These are phyloP conservation scores for Trichomalopsis sarcophagae DNA, from an alignment of 1,140 invertebrate genomes.

Conservation along the genomic window DNA sequence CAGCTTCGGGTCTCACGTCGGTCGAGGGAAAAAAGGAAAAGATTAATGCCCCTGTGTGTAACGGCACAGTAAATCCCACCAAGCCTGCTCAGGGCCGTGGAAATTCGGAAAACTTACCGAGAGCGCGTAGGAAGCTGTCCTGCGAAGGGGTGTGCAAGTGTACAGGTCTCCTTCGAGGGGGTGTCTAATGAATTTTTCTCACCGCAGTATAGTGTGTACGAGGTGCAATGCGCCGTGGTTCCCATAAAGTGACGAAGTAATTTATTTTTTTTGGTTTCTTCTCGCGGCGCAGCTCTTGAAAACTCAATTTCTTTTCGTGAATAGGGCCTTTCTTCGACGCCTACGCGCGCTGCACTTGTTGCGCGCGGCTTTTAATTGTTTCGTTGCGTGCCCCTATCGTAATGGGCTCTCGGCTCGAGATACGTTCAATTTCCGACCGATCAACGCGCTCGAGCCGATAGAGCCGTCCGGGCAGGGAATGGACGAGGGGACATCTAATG, in stretches of 20 bases:
- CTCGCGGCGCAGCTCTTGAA: background rate
- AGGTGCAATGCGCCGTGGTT: slow-evolving; percentile 2
- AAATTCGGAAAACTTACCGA: slow-evolving; percentile 9
- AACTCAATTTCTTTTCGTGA: slow-evolving; percentile 45
- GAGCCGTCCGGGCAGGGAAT: background rate
- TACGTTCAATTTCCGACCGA: too few relatives aligned
- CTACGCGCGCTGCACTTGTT: background rate
- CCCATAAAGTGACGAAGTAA: slow-evolving; percentile 29
- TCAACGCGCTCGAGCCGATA: too few relatives aligned
- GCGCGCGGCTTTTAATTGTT: slow-evolving; percentile 1
- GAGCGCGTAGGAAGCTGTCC: background rate
- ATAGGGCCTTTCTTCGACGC: background rate
- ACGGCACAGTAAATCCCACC: background rate
- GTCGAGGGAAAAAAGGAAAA: slow-evolving; percentile 8
- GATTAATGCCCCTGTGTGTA: slow-evolving; percentile 19
- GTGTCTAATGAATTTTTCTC: slow-evolving; percentile 22
- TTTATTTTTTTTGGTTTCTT: background rate
- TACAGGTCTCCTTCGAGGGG: background rate
- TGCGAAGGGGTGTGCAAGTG: slow-evolving; percentile 12
- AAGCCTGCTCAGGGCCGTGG: background rate
- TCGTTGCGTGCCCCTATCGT: background rate
- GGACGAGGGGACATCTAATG: background rate
- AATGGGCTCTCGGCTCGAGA: background rate
- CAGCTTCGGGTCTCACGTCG: slow-evolving; percentile 13
- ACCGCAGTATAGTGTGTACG: background rate